Evolutionary conservation across 2,888 invertebrate species (phyloP).

Genomic region (Phengaris arion): DNA sequence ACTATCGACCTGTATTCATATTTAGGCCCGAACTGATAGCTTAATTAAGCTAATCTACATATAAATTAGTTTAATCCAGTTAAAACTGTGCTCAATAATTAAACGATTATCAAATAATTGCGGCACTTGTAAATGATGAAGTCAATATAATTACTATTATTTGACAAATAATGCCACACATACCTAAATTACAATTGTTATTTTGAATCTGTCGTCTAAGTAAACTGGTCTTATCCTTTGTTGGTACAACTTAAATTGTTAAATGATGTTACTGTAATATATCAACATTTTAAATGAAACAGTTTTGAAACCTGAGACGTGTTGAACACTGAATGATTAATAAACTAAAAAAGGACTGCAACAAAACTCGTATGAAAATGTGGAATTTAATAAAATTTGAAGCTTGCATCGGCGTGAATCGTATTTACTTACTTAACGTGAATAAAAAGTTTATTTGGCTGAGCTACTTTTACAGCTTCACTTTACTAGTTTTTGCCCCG

Average conservation of each 20-base stretch:
- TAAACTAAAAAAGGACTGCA: conserved; percentile 7
- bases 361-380: conserved; percentile 25
- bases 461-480: conserved; percentile 30
- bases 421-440: conserved; percentile 31
- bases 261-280: neutral
- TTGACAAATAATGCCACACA: neutral
- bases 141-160: conserved; percentile 12
- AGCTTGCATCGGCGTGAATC: conserved; percentile 36
- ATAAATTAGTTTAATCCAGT: conserved; percentile 16
- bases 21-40: conserved; percentile 12
- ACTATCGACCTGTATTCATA: neutral
- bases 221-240: neutral
- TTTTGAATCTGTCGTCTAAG: neutral
- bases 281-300: neutral
- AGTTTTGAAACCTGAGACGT: neutral
- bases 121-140: conserved; percentile 2
- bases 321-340: neutral
- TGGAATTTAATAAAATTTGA: conserved; percentile 35
- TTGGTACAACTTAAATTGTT: neutral
- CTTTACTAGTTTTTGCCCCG: conserved; percentile 21
- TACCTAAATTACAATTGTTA: neutral
- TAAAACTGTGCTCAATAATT: conserved; percentile 16
- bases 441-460: conserved; percentile 27
- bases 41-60: conserved; percentile 20
- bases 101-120: conserved; percentile 23